These are phyloP conservation scores for Liasis olivaceus DNA, from an alignment of 2,797 vertebrate species.

Conservation along the genomic window DNA sequence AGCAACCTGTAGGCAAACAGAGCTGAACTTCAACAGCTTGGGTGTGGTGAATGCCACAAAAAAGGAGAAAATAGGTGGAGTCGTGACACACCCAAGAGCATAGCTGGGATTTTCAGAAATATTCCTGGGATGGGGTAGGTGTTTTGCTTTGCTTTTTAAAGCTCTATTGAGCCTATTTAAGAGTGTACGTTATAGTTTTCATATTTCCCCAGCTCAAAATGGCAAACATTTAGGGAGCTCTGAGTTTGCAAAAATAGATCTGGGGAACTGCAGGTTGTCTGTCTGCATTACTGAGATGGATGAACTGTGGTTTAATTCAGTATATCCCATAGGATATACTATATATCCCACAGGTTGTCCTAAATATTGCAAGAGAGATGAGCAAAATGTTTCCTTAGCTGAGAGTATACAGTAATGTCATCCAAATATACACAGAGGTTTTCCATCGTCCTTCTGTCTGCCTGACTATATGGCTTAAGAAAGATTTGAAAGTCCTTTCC, in stretches of 20 bases:
- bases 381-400: conserved; percentile 1
- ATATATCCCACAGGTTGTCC: neutral
- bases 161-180: neutral
- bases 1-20: neutral
- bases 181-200: neutral
- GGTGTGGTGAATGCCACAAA: neutral
- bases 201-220: neutral
- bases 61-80: neutral
- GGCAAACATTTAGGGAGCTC: neutral
- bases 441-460: conserved; percentile 57
- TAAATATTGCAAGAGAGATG: conserved; percentile 2
- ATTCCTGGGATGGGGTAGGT: neutral
- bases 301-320: conserved; percentile 50
- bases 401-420: conserved; percentile 15
- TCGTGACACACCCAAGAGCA: neutral
- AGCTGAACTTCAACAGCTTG: neutral
- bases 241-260: neutral
- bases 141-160: neutral
- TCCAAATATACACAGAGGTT: conserved; percentile 46
- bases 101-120: neutral
- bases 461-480: conserved; percentile 49
- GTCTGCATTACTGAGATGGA: neutral
- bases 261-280: neutral
- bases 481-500: conserved; percentile 63
- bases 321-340: conserved; percentile 41